Evolutionary conservation across 2,888 invertebrate genomes (phyloP).

Genomic region (Rhagonycha fulva): DNA sequence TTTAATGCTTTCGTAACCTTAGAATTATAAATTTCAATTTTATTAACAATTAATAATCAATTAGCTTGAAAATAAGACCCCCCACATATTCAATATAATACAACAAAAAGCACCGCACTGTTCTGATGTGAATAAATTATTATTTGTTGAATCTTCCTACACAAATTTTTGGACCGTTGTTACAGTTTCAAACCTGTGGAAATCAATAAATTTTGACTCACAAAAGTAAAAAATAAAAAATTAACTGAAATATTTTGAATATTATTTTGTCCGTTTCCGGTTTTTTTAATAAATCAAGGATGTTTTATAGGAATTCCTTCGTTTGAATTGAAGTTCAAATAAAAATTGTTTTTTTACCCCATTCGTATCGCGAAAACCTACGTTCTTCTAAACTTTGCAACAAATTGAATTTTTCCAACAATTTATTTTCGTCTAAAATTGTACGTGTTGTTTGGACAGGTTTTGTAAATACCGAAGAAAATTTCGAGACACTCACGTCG

Average conservation of each 20-base stretch:
- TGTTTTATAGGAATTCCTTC: not conserved
- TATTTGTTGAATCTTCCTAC: not conserved
- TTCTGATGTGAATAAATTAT: not conserved
- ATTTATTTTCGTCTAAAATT: not conserved
- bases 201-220: not conserved
- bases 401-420: not conserved
- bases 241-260: not conserved
- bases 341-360: not conserved
- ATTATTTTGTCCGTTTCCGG: not conserved
- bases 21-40: not conserved
- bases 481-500: not conserved
- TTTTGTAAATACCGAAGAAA: not conserved
- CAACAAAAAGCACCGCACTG: not conserved
- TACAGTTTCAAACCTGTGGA: not conserved
- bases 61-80: not conserved
- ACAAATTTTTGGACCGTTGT: no score
- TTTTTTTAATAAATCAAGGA: not conserved
- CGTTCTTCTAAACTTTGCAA: not conserved
- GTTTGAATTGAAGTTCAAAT: not conserved
- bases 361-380: not conserved
- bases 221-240: not conserved
- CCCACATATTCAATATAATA: not conserved
- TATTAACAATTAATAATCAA: not conserved
- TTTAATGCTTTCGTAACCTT: not conserved
- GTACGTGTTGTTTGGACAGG: not conserved